Base-by-base conservation (phyloP, 2,888 invertebrate genomes). In the Drosophila formosana region DNA sequence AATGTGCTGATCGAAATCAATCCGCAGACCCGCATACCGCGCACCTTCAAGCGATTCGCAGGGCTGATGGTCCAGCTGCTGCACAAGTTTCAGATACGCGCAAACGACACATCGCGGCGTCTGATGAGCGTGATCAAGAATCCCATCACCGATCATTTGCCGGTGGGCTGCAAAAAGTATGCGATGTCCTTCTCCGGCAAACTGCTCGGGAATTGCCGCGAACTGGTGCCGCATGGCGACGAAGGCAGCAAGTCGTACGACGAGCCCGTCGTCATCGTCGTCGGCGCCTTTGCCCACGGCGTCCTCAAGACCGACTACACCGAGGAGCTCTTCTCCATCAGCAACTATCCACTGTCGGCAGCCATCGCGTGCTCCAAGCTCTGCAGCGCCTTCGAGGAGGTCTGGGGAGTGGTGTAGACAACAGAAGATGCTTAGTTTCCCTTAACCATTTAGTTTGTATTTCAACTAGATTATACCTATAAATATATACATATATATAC, bases 251-350 rank as follows among this genome's bases (percentile, higher is more conserved):
- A 93, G 13, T 94, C 94, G 52, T 96, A 98, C 73, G 95, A 98
- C 75, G 95, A 95, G 66, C 98, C 99, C 0, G 94, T 99, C 64
- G 98, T 96, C 0, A 93, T 99, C 78, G 96, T 99, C 3, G 94
- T 99, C 65, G 99, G 99, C 43, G 98, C 99, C 3, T 98, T 99
- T 96, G 99, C 99, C 0, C 98, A 98, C 93, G 99, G 99, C 61
- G 96, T 96, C 92, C 95, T 99, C 70, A 94, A 95, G 82, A 93
- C 94, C 1, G 98, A 99, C 92, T 99, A 99, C 92, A 95, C 96
- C 1, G 99, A 99, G 93, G 97, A 96, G 74, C 95, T 95, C 0
- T 94, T 97, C 89, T 98, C 99, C 3, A 96, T 99, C 63, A 98
- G 98, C 91, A 97, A 97, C 91, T 99, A 98, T 93, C 99, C 99